phyloP scores from a whole-genome alignment of 2,888 invertebrate species.

The Pachliopta kotzebuea region DNA sequence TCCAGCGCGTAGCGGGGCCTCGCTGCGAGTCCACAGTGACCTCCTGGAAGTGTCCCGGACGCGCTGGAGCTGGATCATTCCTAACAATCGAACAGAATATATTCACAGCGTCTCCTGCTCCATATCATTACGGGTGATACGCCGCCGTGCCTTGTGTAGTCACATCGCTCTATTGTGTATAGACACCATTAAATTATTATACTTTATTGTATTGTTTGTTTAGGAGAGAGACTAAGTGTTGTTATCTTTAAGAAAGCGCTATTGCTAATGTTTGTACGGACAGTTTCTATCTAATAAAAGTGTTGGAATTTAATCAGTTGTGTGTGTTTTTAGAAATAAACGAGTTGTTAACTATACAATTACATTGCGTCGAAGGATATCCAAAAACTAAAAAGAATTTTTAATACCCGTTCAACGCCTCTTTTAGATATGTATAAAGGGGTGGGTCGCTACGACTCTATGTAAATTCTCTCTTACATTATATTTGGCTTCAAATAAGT shows the following conservation, averaged over 20 bases:
- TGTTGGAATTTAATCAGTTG: conserved; percentile 40
- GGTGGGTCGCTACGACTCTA: too few species aligned
- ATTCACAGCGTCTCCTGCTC: neutral
- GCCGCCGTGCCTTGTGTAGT: conserved; percentile 6
- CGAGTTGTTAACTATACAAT: conserved; percentile 1
- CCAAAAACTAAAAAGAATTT: conserved; percentile 2
- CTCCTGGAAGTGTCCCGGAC: too few species aligned
- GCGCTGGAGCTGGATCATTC: too few species aligned
- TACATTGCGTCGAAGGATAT: conserved; percentile 13
- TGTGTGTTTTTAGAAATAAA: conserved; percentile 19
- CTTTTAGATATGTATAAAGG: too few species aligned
- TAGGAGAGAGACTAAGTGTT: conserved; percentile 32
- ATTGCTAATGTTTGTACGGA: conserved; percentile 46
- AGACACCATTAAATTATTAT: conserved; percentile 8
- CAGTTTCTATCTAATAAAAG: conserved; percentile 48
- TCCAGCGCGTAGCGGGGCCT: too few species aligned
- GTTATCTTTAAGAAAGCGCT: conserved; percentile 44
- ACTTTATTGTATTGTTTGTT: neutral
- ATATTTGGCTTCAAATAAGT: too few species aligned
- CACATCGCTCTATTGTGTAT: conserved; percentile 5
- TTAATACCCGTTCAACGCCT: too few species aligned
- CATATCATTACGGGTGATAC: conserved; percentile 11
- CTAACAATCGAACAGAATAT: too few species aligned
- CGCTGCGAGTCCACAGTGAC: too few species aligned
- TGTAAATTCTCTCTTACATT: too few species aligned